Percentiles rank a stretch among this genome's conserved stretches.
Conservation (phyloP, 1,140 invertebrate genomes). For the Aphelenchoides fujianensis region DNA sequence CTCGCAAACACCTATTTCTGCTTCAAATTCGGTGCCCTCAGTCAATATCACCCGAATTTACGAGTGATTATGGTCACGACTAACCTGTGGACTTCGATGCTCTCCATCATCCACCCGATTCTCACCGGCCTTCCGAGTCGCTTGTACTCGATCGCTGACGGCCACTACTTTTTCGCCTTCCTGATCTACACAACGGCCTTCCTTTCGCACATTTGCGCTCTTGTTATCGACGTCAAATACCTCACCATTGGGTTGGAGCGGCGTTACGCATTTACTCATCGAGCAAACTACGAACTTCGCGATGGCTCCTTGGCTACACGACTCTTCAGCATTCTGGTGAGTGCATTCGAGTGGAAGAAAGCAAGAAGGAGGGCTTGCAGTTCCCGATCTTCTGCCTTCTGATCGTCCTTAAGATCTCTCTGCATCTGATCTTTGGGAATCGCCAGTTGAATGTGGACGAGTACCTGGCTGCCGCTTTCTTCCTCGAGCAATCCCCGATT, state of each 20-base stretch:
- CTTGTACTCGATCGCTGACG: neutral
- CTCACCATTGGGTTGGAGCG: neutral
- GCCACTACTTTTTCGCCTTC: conserved; percentile 7
- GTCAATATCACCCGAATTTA: conserved; percentile 1
- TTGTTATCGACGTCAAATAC: conserved; percentile 9
- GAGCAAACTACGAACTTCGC: neutral
- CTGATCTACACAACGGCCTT: conserved; percentile 1
- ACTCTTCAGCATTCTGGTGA: neutral
- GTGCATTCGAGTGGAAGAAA: neutral
- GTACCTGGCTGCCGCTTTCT: neutral
- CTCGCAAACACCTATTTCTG: neutral
- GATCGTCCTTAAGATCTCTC: neutral
- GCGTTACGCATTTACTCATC: neutral
- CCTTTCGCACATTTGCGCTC: neutral
- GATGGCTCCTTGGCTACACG: neutral
- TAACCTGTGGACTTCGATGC: neutral
- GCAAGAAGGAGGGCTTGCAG: neutral
- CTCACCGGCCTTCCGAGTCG: neutral
- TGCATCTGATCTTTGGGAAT: neutral
- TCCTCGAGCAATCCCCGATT: conserved; percentile 8
- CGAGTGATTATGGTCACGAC: neutral
- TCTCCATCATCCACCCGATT: neutral
- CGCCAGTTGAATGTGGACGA: neutral
- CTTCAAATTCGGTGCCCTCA: neutral
- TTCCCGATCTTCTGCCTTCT: conserved; percentile 2